phyloP scores from a whole-genome alignment of 2,888 invertebrate genomes.

The Invenusta paracnida region DNA sequence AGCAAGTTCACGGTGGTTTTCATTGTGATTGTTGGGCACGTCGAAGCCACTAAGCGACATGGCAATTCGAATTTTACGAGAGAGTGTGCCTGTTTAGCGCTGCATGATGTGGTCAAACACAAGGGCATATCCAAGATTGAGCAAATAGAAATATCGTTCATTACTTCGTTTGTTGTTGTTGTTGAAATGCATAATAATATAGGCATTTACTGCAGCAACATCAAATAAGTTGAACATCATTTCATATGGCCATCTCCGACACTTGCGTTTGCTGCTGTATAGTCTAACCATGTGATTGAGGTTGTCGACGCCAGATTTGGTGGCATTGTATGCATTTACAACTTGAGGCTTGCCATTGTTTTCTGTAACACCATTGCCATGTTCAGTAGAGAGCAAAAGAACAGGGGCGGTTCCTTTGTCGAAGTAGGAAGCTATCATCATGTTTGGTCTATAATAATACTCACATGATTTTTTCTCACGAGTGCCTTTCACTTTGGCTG shows the following conservation, averaged over 20 bases:
- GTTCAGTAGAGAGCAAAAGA: background rate
- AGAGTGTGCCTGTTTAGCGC: background rate
- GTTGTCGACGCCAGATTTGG: background rate
- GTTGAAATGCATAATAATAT: background rate
- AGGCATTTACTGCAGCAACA: background rate
- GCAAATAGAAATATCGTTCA: background rate
- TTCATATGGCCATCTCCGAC: background rate
- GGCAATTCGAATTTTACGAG: background rate
- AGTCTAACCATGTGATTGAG: background rate
- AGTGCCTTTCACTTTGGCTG: background rate
- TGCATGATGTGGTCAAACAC: background rate
- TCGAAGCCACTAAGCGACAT: background rate
- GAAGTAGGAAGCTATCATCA: background rate
- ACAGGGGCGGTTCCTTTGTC: background rate
- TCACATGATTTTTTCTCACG: background rate
- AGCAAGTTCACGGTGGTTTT: background rate
- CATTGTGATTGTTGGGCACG: background rate
- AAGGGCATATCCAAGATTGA: background rate
- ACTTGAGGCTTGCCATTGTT: background rate
- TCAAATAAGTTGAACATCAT: background rate
- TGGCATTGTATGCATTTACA: background rate
- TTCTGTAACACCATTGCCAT: background rate
- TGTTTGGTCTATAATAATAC: background rate
- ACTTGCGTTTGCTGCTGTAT: background rate
- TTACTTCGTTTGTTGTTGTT: background rate